A percentile compares a stretch with the other conserved stretches of the same genome.
Conservation (phyloP, 2,113 vertebrate species). For the Vanacampus margaritifer region DNA sequence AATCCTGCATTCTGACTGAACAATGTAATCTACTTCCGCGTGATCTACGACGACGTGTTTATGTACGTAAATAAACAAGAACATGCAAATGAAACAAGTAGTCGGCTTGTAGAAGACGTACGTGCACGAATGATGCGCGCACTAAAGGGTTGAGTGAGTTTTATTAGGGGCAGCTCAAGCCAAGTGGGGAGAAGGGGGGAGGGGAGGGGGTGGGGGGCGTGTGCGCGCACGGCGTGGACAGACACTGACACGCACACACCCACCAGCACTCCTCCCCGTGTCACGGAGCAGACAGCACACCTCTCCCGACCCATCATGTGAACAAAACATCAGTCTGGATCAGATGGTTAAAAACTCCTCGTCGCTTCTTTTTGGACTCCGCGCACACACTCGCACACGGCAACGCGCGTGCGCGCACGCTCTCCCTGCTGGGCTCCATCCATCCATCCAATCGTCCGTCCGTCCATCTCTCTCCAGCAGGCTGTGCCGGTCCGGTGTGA, state of each 20-base stretch:
- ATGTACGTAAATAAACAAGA: not conserved
- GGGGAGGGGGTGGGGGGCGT: conserved; percentile 52
- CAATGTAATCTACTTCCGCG: not conserved
- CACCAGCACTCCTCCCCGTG: conserved; percentile 27
- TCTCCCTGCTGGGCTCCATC: conserved; percentile 22
- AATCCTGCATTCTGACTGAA: not conserved
- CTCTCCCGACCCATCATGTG: conserved; percentile 63
- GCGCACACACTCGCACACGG: conserved; percentile 12
- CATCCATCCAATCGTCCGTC: conserved; percentile 11
- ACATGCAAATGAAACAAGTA: not conserved
- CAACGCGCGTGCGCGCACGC: not conserved
- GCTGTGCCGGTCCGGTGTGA: conserved; percentile 59
- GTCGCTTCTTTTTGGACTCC: conserved; percentile 30
- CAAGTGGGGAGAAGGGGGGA: conserved; percentile 15
- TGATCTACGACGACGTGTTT: not conserved
- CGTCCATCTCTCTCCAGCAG: conserved; percentile 17
- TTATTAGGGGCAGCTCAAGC: conserved; percentile 36
- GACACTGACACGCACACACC: conserved; percentile 46
- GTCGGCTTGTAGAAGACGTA: not conserved
- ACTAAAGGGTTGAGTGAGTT: conserved; percentile 14
- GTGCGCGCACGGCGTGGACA: conserved; percentile 51
- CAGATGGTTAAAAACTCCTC: conserved; percentile 48
- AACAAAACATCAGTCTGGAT: conserved; percentile 42
- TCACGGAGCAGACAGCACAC: conserved; percentile 43
- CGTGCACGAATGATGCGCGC: not conserved